Conservation (phyloP, 2,888 invertebrate species). For the Pogonocherus hispidulus region DNA sequence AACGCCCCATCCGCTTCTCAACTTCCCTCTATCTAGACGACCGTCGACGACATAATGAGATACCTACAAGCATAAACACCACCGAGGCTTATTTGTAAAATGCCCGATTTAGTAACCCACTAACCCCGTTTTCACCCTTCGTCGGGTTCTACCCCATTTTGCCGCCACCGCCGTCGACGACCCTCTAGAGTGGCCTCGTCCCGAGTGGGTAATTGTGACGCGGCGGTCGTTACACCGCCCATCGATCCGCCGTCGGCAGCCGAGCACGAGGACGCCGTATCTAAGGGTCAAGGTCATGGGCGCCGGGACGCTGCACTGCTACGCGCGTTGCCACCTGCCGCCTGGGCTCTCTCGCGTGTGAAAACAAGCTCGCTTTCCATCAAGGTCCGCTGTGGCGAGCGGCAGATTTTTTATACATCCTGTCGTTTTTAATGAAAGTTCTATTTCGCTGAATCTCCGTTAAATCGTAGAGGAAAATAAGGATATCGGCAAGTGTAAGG, state of each 20-base stretch:
- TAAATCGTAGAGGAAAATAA: not conserved
- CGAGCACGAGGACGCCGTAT: slow-evolving; percentile 38
- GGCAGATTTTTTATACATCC: not conserved
- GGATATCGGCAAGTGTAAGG: not conserved
- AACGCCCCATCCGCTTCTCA: not conserved
- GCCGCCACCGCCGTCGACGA: slow-evolving; percentile 18
- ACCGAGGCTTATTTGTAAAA: slow-evolving; percentile 8
- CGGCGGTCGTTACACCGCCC: slow-evolving; percentile 45
- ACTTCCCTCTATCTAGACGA: not conserved
- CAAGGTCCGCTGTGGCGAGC: not conserved
- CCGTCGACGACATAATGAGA: not conserved
- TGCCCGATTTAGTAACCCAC: slow-evolving; percentile 23
- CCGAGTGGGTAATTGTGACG: slow-evolving; percentile 38
- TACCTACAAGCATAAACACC: slow-evolving; percentile 4
- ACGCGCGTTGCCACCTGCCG: slow-evolving; percentile 20
- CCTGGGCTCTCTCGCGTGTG: slow-evolving; percentile 7
- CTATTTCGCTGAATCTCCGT: not conserved
- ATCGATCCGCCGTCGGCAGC: slow-evolving; percentile 37
- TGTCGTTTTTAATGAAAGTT: not conserved
- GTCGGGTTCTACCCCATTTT: slow-evolving; percentile 6
- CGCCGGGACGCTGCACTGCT: slow-evolving; percentile 43
- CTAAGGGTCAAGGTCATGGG: slow-evolving; percentile 44
- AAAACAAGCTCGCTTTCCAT: not conserved
- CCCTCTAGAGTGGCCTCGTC: slow-evolving; percentile 34
- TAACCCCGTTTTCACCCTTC: slow-evolving; percentile 24